Evolutionary conservation across 2,797 vertebrate species (phyloP).

Genomic region (Gobio occitaniae): DNA sequence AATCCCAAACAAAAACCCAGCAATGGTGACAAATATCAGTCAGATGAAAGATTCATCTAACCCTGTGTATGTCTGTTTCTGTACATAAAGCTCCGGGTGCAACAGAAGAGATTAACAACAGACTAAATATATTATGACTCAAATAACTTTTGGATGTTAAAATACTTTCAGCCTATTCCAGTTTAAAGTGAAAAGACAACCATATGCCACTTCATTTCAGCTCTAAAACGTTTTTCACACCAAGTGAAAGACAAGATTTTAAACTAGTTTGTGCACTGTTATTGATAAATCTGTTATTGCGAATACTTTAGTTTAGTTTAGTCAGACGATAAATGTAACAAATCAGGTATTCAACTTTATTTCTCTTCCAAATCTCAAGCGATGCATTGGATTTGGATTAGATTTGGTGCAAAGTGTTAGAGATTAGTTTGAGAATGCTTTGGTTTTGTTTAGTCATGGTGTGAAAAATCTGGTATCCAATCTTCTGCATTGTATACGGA

Average conservation of each 20-base stretch:
- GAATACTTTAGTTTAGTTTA: neutral
- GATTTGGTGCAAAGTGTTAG: neutral
- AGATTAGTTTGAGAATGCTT: neutral
- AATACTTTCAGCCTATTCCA: neutral
- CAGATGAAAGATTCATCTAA: constrained; percentile 42
- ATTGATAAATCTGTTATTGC: neutral
- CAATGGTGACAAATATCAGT: constrained; percentile 42
- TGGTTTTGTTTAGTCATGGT: neutral
- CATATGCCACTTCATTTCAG: neutral
- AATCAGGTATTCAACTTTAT: neutral
- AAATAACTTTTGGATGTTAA: neutral
- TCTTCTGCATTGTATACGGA: neutral
- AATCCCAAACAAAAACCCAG: constrained; percentile 34
- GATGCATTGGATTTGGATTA: neutral
- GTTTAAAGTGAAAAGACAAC: neutral
- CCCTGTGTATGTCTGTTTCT: constrained; percentile 4
- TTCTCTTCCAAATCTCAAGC: neutral
- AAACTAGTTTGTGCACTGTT: neutral
- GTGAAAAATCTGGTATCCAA: neutral
- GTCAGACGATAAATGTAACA: neutral
- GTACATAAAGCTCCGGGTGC: neutral
- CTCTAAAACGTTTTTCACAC: neutral
- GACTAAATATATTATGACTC: constrained; percentile 16
- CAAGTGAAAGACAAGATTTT: neutral
- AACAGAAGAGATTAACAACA: constrained; percentile 12